Base-by-base conservation (phyloP, 1,140 invertebrate genomes). In the Drosophila paulistorum region DNA sequence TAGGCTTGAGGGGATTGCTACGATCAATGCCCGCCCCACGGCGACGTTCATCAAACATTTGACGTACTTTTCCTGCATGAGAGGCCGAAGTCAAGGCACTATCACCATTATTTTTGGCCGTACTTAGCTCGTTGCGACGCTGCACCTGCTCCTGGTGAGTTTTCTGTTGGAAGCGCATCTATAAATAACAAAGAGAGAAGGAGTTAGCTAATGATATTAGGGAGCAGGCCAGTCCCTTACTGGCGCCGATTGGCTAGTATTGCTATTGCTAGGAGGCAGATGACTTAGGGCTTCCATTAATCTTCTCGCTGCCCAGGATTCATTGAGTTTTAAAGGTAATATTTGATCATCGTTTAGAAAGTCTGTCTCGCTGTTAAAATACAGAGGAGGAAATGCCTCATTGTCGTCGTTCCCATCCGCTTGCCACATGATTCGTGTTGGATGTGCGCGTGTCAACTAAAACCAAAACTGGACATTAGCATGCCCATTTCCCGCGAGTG, bases 41-140 rank as follows among this genome's bases (percentile, higher is more conserved):
- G 33, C 96, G 93, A 13, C 96, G 93, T 80, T 96, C 96, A 74
- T 96, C 96, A 84, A 96, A 96, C 95, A 96, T 96, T 93, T 96
- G 95, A n/a, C 95, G 94, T 3, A 95, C 95, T 58, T 92, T 92
- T 17, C 91, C 91, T n/a, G 65, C 68, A 37, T 65, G 58, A 7
- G 70, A n/a, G 0, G 45, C 54, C 7, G 54, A 35, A 10, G 48
- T 23, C 39, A 68, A 26, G 35, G n/a, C 13, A 37, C 62, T 77
- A 33, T 62, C 71, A 14, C 14, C 60, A n/a, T 11, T 48, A 7
- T 33, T 7, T 51, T 35, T 71, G 9, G 59, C 33, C 13, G 66
- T 54, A 5, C 58, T 57, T 14, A 89, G 73, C 20, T 92, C 90
- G 5, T 73, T 54, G 9, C 83, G 77, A 6, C 81, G 79, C 65